phyloP scores from a whole-genome alignment of 1,140 invertebrate genomes.

The Drosophila parvula region DNA sequence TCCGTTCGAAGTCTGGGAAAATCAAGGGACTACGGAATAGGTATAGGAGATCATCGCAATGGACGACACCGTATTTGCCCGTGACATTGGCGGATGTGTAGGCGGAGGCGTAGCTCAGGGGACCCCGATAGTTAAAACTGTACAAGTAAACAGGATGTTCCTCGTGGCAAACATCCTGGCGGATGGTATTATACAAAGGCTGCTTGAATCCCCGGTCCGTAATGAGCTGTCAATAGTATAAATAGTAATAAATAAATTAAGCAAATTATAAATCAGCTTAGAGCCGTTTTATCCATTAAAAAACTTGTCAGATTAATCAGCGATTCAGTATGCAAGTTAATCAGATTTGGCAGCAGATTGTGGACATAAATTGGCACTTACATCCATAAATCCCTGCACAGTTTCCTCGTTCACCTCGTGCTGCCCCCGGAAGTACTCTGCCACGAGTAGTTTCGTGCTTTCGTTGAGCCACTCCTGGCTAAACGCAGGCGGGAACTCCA shows the following conservation, averaged over 20 bases:
- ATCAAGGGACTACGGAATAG: slow-evolving; percentile 71
- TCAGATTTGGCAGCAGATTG: not conserved
- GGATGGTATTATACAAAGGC: slow-evolving; percentile 64
- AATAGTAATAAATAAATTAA: not conserved
- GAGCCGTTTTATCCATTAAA: not conserved
- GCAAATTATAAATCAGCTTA: not conserved
- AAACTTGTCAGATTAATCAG: not conserved
- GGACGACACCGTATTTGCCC: slow-evolving; percentile 70
- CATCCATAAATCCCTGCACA: slow-evolving; percentile 75
- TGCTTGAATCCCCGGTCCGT: slow-evolving; percentile 75
- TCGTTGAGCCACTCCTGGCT: slow-evolving; percentile 7
- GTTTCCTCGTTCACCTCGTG: slow-evolving; percentile 66
- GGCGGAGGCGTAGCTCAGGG: slow-evolving; percentile 60
- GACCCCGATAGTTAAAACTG: slow-evolving; percentile 69
- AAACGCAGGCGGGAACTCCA: slow-evolving; percentile 66
- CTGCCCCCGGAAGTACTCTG: slow-evolving; percentile 68
- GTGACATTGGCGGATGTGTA: slow-evolving; percentile 57
- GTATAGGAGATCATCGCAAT: slow-evolving; percentile 82
- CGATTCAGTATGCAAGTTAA: not conserved
- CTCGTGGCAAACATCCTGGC: slow-evolving; percentile 42
- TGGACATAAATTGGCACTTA: slow-evolving; percentile 47
- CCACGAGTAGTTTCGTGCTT: slow-evolving; percentile 46
- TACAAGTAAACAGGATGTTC: slow-evolving; percentile 67
- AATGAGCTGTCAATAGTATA: slow-evolving; percentile 54
- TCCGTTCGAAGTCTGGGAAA: slow-evolving; percentile 67